These are phyloP conservation scores for Drosophila sproati DNA, from an alignment of 1,140 invertebrate genomes.

Conservation along the genomic window DNA sequence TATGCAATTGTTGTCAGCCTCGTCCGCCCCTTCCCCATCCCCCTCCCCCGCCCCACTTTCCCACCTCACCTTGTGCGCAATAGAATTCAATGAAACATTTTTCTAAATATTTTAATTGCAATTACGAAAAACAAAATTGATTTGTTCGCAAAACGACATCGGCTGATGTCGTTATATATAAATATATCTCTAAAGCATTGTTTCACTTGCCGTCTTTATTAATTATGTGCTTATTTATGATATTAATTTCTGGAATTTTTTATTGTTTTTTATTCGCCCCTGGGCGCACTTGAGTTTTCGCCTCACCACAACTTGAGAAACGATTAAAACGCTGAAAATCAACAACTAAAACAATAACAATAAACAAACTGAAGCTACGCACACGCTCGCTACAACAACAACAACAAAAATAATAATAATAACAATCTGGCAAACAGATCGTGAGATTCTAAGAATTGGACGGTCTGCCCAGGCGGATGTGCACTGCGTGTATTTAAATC, in stretches of 20 bases:
- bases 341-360: conserved; percentile 38
- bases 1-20: conserved; percentile 41
- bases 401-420: conserved; percentile 20
- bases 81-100: conserved; percentile 48
- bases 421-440: conserved; percentile 49
- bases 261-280: conserved; percentile 10
- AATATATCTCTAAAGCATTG: background rate
- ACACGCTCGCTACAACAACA: conserved; percentile 20
- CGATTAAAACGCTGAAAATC: conserved; percentile 43
- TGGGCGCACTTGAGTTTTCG: conserved; percentile 34
- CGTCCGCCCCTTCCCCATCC: background rate
- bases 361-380: conserved; percentile 13
- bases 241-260: background rate
- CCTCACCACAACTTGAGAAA: conserved; percentile 32
- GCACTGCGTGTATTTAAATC: conserved; percentile 38
- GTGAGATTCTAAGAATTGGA: conserved; percentile 32
- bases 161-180: background rate
- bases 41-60: background rate
- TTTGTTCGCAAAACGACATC: conserved; percentile 9
- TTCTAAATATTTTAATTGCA: conserved; percentile 48
- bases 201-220: conserved; percentile 9
- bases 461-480: conserved; percentile 34
- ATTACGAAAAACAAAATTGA: conserved; percentile 24
- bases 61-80: conserved; percentile 38
- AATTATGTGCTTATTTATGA: conserved; percentile 34